Base-by-base conservation (phyloP, 64 coral and sea anemone genomes). In the Montipora cactus region DNA sequence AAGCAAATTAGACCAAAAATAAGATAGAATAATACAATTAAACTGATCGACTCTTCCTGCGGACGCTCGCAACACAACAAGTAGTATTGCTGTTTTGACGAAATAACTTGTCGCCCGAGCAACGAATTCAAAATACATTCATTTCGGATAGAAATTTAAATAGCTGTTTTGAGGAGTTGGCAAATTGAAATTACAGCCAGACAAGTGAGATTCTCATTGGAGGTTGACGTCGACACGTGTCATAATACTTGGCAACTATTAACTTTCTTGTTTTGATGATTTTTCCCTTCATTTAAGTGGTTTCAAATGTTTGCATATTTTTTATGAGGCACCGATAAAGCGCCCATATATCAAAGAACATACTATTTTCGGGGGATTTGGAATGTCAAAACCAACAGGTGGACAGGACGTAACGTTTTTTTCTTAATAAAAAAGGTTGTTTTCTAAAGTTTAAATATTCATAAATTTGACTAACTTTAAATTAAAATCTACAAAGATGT, bases 71-170 rank as follows among this genome's bases (percentile, higher is more conserved):
- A 64, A 64, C 8, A 64, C 11, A 64, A 15, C 61, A 15, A 64
- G 61, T 64, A 47, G 7, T 49, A 46, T 86, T 49, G 23, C 45
- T 20, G 44, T 86, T 45, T 86, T 46, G 49, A 86, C 71, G 48
- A 4, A 68, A 86, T 46, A 20, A 49, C 18, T 50, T 7, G 82
- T 86, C 19, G 82, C 71, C 82, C 7, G 37, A 86, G 82, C 62
- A 37, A 71, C 64, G n/a, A 86, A 50, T 71, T 49, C 82, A 67
- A 72, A 22, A 70, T 86, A 47, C 45, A 86, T 19, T 46, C 71
- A 37, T 44, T 22, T 51, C 64, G 49, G 66, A 86, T 64, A 86
- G 44, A 86, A 86, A 86, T 86, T 86, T 86, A 71, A 86, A 86
- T 86, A 49, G 66, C 66, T 86, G 62, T 86, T 66, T 68, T 86